Evolutionary conservation across 2,888 invertebrate species (phyloP), one percentile per base, ranked within the genome.

Genomic region (Podotricha telesiphe): DNA sequence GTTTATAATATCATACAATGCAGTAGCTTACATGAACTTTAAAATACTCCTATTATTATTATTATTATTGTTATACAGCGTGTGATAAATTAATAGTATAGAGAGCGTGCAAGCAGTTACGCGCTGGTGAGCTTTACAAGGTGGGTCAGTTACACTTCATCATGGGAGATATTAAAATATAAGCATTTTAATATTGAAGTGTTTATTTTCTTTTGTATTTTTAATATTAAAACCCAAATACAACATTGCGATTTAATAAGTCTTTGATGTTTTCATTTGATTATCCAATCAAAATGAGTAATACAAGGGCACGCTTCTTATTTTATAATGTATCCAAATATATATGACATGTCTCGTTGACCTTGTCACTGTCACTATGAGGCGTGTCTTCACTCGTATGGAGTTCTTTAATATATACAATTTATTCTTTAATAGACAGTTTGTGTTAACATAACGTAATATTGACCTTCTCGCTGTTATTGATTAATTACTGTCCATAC

Each of bases 301-400:
- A 37, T 37, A 37, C 45, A 48, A 34, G 19, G 62, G 19, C 62
- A 50, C 15, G 15, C 1, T 17, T 2, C 17, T 13, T 47, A 62
- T 48, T 34, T 62, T 34, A 50, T 50, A 20, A 34, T 19, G 10
- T 61, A 62, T 62, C 13, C 17, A 20, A 40, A 34, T 8, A 28
- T 6, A 59, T 45, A 45, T 61, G 61, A 47, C 47, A 34, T 40
- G 47, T 58, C 13, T 19, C 10, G 19, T 42, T 53, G 65, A 69
- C 68, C 68, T 69, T 65, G 68, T 17, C 20, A 15, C 45, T 51
- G 28, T 22, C 45, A 65, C 47, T 65, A 51, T 50, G 19, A 63
- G 40, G 65, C 2, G 65, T 61, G 68, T 59, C 68, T 58, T 58
- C 42, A 45, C 34, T 69, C 34, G 42, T 13, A 40, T 64, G 45